Base-by-base conservation (phyloP, 2,797 vertebrate species). In the Sternarchorhynchus goeldii region DNA sequence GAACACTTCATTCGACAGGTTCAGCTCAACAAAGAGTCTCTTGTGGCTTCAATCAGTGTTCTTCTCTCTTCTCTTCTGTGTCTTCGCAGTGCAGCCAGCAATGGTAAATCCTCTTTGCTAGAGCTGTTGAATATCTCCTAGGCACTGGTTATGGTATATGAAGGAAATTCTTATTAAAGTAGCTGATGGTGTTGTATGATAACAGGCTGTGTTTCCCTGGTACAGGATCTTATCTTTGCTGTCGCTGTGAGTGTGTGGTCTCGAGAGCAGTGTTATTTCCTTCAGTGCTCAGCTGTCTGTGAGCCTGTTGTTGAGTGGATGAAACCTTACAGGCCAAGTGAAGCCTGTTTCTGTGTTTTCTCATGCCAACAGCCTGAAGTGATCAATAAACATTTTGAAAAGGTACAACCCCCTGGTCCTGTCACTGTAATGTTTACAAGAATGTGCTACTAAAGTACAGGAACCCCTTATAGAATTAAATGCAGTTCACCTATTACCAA, bases 1-100 rank as follows among this genome's bases (percentile, higher is more conserved):
- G 60, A 66, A 78, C 59, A 2, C 18, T 57, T 77, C 36, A 2
- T 73, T 20, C 21, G 7, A 41, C 87, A 96, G 95, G 81, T 95
- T 95, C 84, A 87, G 83, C 83, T 87, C 84, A 50, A 84, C 82
- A 4, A 85, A 93, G 80, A 88, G 81, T 76, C 70, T 90, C 39
- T 80, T 90, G 58, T 95, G 95, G 95, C 81, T 90, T 0, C 89
- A 93, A 18, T 92, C 94, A 5, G 78, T 95, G 25, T 86, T 90
- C 21, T 86, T 93, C 83, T 94, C 94, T 0, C 74, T 95, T 62
- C n/a, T 91, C 10, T 89, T 76, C 82, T 95, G 94, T 57, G 82
- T 87, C 64, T 93, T 95, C 77, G 18, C 94, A 84, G 85, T 93
- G 74, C 94, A 95, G 77, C 94, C 95, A 8, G 74, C 85, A 0